phyloP scores from a whole-genome alignment of 2,888 invertebrate species.

The Drosophila affinis region DNA sequence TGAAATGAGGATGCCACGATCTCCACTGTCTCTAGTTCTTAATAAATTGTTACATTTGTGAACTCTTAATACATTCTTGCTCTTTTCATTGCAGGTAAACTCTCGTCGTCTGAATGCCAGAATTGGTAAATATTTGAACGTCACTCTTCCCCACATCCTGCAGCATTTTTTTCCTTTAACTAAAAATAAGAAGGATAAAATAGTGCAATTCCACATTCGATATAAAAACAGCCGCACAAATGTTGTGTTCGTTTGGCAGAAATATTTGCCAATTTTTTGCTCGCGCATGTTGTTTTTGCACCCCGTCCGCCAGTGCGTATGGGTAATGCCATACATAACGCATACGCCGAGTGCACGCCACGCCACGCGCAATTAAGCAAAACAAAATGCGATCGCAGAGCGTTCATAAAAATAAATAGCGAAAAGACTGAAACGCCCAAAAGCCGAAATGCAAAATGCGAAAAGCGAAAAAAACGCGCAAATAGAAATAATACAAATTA shows the following conservation, averaged over 20 bases:
- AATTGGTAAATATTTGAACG: constrained; percentile 31
- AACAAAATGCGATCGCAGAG: constrained; percentile 65
- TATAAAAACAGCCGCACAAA: constrained; percentile 37
- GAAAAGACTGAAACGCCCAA: constrained; percentile 19
- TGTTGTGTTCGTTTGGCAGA: constrained; percentile 41
- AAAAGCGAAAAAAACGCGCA: constrained; percentile 17
- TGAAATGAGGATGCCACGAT: no score
- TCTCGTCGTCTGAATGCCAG: neutral
- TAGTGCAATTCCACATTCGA: constrained; percentile 36
- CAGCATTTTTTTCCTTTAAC: constrained; percentile 30
- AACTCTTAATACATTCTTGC: neutral
- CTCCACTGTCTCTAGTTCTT: neutral
- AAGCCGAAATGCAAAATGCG: constrained; percentile 26
- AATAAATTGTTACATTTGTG: neutral
- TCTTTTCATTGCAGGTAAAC: constrained; percentile 57
- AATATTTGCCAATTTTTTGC: constrained; percentile 31
- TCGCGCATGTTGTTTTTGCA: constrained; percentile 67
- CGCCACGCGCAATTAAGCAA: constrained; percentile 72
- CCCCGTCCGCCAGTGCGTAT: constrained; percentile 60
- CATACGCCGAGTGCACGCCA: constrained; percentile 69
- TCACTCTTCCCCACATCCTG: neutral
- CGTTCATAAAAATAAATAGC: constrained; percentile 40
- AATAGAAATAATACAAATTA: constrained; percentile 31
- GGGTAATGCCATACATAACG: constrained; percentile 45
- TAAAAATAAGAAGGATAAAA: constrained; percentile 15